Base-by-base conservation (phyloP, 1,140 invertebrate genomes). In the Zaprionus gabonicus region DNA sequence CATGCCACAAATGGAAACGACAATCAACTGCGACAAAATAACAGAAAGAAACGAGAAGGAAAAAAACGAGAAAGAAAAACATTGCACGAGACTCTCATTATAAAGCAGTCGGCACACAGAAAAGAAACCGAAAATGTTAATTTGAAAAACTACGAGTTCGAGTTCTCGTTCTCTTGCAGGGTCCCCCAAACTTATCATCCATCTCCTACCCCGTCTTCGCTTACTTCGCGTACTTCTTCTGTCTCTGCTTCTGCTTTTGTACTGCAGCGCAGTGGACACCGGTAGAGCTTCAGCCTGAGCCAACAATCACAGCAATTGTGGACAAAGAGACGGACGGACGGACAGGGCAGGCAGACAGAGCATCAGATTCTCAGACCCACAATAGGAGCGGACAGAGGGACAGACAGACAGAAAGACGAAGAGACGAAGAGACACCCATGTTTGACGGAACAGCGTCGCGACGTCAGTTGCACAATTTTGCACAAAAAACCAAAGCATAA, bases 401-500 rank as follows among this genome's bases (percentile, higher is more conserved):
- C 10, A 6, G 38, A 67, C 53, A 15, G 51, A 38, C 31, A 28
- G 46, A 28, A 7, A 36, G 49, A 51, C 55, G 41, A 49, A 34
- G 49, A 71, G 60, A 17, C 31, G 3, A 25, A 62, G 46, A 64
- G 46, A 49, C 63, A 66, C 59, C 59, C 68, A 67, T 74, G 71
- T 68, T 64, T 75, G 77, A 60, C 53, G 80, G 71, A 67, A 76
- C 66, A 56, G 59, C 63, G 76, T 58, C 65, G 77, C 59, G 72
- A 71, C 67, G 77, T 72, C 62, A 80, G 83, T 91, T 91, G 86
- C 91, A 91, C 91, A 92, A 92, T 92, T 91, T 92, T 80, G 91
- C 91, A 90, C 87, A 86, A 78, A 87, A 88, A 88, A 69, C 78
- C 84, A 87, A 92, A 91, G 86, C 91, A 92, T 92, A 92, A 92